These are phyloP conservation scores for Miltochrista miniata DNA, from an alignment of 2,888 invertebrate species.

Conservation along the genomic window DNA sequence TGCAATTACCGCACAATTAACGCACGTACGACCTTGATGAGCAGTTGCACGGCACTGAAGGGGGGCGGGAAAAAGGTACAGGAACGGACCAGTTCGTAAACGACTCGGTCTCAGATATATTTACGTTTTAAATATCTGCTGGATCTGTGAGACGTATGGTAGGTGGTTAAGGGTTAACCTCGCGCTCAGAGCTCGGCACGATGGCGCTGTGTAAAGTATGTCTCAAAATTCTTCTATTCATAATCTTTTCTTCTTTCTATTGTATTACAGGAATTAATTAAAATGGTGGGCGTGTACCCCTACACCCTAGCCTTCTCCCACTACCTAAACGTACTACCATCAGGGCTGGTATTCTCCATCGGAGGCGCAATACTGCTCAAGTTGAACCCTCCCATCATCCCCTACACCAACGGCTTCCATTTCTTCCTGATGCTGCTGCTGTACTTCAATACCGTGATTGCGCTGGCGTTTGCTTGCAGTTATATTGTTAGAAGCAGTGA, in stretches of 20 bases:
- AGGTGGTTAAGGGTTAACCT: too few species aligned
- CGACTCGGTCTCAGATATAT: too few species aligned
- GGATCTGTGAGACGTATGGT: too few species aligned
- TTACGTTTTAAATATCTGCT: too few species aligned
- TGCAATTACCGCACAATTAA: too few species aligned
- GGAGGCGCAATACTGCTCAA: constrained; percentile 17
- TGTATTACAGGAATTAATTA: constrained; percentile 87
- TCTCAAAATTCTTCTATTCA: too few species aligned
- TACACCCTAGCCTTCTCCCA: constrained; percentile 87
- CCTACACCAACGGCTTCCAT: constrained; percentile 4
- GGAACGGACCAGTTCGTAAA: too few species aligned
- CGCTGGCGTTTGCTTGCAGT: constrained; percentile 25
- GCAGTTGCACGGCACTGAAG: too few species aligned
- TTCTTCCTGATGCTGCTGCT: constrained; percentile 42
- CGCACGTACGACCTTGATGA: too few species aligned
- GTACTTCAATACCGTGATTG: constrained; percentile 23
- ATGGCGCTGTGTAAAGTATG: too few species aligned
- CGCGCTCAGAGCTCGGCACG: too few species aligned
- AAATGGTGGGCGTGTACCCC: constrained; percentile 89
- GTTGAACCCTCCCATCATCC: constrained; percentile 8
- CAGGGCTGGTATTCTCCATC: constrained; percentile 44
- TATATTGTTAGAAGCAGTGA: constrained; percentile 21
- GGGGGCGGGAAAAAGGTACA: too few species aligned
- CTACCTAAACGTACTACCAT: constrained; percentile 85
- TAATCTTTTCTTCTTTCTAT: not conserved